Conservation (phyloP, 2,888 invertebrate genomes). For the Cylindroiulus punctatus region DNA sequence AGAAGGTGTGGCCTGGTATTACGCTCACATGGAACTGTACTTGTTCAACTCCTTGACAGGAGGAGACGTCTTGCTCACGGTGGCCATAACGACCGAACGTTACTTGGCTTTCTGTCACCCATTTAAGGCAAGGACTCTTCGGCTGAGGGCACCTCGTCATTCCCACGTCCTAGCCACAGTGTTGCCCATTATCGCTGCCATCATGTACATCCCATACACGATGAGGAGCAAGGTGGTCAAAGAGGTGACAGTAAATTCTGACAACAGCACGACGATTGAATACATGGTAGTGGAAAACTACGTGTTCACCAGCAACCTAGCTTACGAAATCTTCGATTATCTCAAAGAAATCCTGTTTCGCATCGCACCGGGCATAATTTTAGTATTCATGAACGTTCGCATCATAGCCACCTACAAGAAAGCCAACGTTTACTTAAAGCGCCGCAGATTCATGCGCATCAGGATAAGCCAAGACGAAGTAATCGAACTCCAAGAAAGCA, state of each 20-base stretch:
- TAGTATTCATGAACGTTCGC: slow-evolving; percentile 40
- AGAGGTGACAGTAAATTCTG: background rate
- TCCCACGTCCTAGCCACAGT: background rate
- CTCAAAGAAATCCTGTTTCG: slow-evolving; percentile 53
- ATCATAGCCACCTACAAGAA: slow-evolving; percentile 50
- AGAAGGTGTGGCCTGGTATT: slow-evolving; percentile 43
- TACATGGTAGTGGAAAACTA: slow-evolving; percentile 46
- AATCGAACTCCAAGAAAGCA: background rate
- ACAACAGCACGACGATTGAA: background rate
- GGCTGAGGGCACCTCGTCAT: slow-evolving; percentile 16
- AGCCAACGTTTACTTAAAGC: slow-evolving; percentile 42
- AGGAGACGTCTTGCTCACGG: slow-evolving; percentile 50
- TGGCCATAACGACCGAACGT: slow-evolving; percentile 55
- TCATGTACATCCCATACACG: slow-evolving; percentile 50
- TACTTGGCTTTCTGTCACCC: slow-evolving; percentile 56
- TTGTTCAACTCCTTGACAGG: slow-evolving; percentile 52
- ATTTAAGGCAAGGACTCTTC: slow-evolving; percentile 48
- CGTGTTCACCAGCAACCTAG: slow-evolving; percentile 19
- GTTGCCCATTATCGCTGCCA: slow-evolving; percentile 29
- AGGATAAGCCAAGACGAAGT: slow-evolving; percentile 29
- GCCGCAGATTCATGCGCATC: slow-evolving; percentile 17
- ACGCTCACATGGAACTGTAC: slow-evolving; percentile 55
- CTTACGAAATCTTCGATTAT: slow-evolving; percentile 50
- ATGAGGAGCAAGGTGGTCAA: background rate
- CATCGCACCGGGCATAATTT: slow-evolving; percentile 32